Conservation (phyloP, 1,140 invertebrate species). For the Sminthurides bifidus region DNA sequence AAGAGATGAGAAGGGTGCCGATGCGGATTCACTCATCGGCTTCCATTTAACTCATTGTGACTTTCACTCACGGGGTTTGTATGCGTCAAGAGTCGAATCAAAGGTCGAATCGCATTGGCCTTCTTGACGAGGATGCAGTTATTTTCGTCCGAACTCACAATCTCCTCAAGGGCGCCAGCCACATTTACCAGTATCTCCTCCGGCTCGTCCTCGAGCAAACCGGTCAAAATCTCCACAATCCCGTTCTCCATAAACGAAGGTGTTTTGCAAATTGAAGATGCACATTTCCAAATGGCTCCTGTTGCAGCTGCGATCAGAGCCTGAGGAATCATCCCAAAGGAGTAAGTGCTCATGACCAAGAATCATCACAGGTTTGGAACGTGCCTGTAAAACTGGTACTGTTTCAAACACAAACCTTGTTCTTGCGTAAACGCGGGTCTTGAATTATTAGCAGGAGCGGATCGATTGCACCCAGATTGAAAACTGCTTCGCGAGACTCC, state of each 20-base stretch:
- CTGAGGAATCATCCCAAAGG: no score
- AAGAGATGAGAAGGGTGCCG: no score
- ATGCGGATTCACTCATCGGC: no score
- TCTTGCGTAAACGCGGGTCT: constrained; percentile 49
- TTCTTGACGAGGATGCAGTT: constrained; percentile 14
- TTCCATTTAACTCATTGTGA: no score
- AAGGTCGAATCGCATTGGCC: constrained; percentile 60
- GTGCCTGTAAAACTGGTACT: background rate
- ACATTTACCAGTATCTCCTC: constrained; percentile 64
- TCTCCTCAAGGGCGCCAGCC: constrained; percentile 59
- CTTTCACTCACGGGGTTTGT: constrained; percentile 58
- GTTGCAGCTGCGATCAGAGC: constrained; percentile 67
- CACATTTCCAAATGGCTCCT: constrained; percentile 87
- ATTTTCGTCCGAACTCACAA: constrained; percentile 8
- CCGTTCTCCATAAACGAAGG: constrained; percentile 18
- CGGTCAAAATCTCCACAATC: constrained; percentile 18
- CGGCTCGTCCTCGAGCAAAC: constrained; percentile 20
- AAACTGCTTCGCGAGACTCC: constrained; percentile 65
- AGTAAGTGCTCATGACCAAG: no score
- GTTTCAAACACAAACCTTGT: constrained; percentile 40
- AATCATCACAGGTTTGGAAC: background rate
- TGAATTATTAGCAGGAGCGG: constrained; percentile 63
- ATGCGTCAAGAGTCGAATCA: constrained; percentile 55
- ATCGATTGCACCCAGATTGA: constrained; percentile 69
- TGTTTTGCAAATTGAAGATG: constrained; percentile 39